A percentile compares a stretch with the other conserved stretches of the same genome.
Conservation (phyloP, 2,888 invertebrate genomes). For the Phaonia tiefii region DNA sequence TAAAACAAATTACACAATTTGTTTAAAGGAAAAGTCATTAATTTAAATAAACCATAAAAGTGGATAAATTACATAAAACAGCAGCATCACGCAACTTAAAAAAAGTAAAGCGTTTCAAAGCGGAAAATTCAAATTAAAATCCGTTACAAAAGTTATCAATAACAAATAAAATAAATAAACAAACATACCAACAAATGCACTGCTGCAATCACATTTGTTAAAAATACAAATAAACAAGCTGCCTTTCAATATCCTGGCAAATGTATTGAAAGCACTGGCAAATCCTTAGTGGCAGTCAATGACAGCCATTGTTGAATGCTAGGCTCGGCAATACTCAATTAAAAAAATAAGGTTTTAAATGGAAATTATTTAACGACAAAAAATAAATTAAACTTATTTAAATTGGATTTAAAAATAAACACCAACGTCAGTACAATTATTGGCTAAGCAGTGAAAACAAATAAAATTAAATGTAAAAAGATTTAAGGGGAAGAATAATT, state of each 20-base stretch:
- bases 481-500: background rate
- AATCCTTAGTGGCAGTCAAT: background rate
- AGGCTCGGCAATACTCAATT: background rate
- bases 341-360: background rate
- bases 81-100: constrained; percentile 26
- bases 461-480: too few relatives aligned
- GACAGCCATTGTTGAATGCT: too few relatives aligned
- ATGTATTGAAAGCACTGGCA: background rate
- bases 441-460: too few relatives aligned
- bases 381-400: background rate
- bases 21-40: constrained; percentile 26
- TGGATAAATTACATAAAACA: constrained; percentile 26
- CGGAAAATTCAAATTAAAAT: constrained; percentile 43
- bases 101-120: constrained; percentile 12
- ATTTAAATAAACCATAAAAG: constrained; percentile 18
- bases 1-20: constrained; percentile 10
- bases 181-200: constrained; percentile 37
- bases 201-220: background rate
- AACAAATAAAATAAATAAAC: constrained; percentile 53
- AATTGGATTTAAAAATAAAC: background rate
- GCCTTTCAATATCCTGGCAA: background rate
- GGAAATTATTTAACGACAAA: background rate
- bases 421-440: too few relatives aligned
- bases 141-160: constrained; percentile 58
- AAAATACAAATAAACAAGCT: constrained; percentile 15